phyloP scores from a whole-genome alignment of 2,113 vertebrate genomes.

The Aegithalos caudatus region DNA sequence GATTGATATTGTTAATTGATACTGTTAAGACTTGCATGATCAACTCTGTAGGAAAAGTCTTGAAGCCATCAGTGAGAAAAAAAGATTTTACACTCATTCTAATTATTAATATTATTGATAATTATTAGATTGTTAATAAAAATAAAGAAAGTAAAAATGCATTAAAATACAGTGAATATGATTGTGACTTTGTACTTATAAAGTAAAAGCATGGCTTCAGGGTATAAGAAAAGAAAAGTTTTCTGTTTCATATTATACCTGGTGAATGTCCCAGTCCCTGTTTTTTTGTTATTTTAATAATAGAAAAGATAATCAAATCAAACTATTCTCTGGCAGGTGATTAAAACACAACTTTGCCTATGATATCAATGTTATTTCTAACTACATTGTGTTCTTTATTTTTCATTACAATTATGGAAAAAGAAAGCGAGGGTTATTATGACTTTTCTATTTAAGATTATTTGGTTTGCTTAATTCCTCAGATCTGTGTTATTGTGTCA shows the following conservation, averaged over 20 bases:
- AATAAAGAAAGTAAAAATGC: background rate
- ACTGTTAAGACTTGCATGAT: background rate
- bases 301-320: background rate
- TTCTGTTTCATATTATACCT: background rate
- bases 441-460: background rate
- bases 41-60: background rate
- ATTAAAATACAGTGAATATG: background rate
- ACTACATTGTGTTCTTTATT: background rate
- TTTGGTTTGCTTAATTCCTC: background rate
- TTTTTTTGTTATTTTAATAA: background rate
- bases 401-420: background rate
- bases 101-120: background rate
- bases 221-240: background rate
- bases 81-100: background rate
- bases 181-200: background rate
- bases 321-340: background rate
- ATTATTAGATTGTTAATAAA: background rate
- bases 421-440: background rate
- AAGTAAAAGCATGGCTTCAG: background rate
- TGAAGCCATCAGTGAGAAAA: background rate
- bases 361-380: background rate
- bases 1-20: no score
- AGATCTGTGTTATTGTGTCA: background rate
- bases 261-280: fast-evolving
- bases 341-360: background rate